Base-by-base conservation (phyloP, 35 echinoderm and acorn worm species). In the Patiria miniata region DNA sequence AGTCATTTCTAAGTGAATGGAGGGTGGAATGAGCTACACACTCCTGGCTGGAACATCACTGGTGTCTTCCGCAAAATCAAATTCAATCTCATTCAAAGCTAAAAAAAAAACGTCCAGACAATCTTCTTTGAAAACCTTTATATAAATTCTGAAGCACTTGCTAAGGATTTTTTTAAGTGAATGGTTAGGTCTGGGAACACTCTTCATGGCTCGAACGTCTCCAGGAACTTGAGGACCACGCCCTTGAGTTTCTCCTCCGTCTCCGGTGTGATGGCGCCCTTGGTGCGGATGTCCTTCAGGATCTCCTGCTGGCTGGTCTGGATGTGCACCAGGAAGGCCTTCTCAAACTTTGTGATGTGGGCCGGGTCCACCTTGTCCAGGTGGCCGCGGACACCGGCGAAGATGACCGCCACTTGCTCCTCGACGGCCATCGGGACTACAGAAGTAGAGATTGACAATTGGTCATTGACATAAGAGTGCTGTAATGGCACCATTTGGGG, bases 361-460 rank as follows among this genome's bases (percentile, higher is more conserved):
- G 86, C 19, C 19, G 95, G 95, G 51, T 98, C 95, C 39, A 98
- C 52, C 77, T 98, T 98, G 89, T 98, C 95, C 12, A 98, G 86
- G 51, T 94, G 92, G 50, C 95, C 95, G 61, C 95, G 79, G 58
- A 98, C 95, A 87, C 96, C 96, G 65, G 96, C 92, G 36, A 92
- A 99, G 83, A 99, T 92, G 37, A 99, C 88, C 7, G 96, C 93
- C 33, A 99, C 96, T 87, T 99, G 96, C 59, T 99, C 96, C 81
- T 94, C 96, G 29, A 99, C 93, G n/a, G 92, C 93, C 92, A 95
- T 95, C 39, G 96, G 96, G 68, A 85, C 96, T 98, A 73, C 26
- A 81, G 86, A 37, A 39, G 29, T 40, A 28, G 5, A 89, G 47
- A 73, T 10, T 26, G 26, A 14, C 1, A 73, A 73, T 32, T 32